phyloP scores from a whole-genome alignment of 2,113 vertebrate species.

The Cygnus buccinator region DNA sequence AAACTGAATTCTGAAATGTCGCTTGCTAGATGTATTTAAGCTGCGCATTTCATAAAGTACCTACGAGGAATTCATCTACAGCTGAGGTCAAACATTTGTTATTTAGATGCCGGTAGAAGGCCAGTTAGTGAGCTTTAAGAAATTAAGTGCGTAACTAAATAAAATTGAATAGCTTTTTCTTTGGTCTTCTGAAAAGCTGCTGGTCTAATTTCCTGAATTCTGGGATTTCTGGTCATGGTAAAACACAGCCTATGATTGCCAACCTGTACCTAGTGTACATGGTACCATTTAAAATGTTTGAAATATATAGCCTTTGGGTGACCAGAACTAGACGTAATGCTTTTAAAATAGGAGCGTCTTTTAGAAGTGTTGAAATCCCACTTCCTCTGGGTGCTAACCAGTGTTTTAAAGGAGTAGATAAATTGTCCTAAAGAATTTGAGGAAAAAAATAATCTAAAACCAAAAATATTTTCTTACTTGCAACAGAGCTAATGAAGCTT shows the following conservation, averaged over 20 bases:
- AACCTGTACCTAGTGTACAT: not conserved
- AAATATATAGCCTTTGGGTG: not conserved
- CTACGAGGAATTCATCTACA: not conserved
- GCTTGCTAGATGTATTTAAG: not conserved
- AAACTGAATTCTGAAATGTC: not conserved
- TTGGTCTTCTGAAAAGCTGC: not conserved
- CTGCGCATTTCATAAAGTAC: not conserved
- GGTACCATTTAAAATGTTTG: not conserved
- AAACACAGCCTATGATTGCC: not conserved
- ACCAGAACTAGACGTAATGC: not conserved
- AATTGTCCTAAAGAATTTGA: not conserved
- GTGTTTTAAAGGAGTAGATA: not conserved
- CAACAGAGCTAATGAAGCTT: not conserved
- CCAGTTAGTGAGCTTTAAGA: not conserved
- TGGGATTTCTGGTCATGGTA: not conserved
- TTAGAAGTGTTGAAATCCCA: not conserved
- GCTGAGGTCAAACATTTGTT: not conserved
- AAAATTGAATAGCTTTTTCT: not conserved
- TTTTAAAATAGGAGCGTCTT: not conserved
- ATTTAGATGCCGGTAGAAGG: not conserved
- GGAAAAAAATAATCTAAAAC: not conserved
- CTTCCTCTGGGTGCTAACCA: not conserved
- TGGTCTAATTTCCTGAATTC: not conserved
- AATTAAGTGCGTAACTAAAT: not conserved
- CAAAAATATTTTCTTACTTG: not conserved